Percentiles rank a stretch among this genome's conserved stretches.
These are phyloP conservation scores for Cyanoderma ruficeps DNA, from an alignment of 2,113 vertebrate species.

Conservation along the genomic window DNA sequence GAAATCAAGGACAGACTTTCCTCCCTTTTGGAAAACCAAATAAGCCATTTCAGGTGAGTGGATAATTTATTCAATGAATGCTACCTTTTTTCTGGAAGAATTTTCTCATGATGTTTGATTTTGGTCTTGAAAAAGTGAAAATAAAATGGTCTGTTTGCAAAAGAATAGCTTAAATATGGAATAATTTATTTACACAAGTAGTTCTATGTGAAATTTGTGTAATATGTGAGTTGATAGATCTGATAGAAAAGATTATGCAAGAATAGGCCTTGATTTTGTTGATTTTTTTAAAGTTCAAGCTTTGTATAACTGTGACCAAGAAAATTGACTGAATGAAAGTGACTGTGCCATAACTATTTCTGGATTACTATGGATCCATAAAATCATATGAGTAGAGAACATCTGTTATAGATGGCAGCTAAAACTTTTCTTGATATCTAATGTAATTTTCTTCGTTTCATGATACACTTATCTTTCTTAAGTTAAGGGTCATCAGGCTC, in stretches of 20 bases:
- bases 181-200: neutral
- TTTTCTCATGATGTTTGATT: neutral
- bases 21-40: constrained; percentile 90
- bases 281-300: neutral
- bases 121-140: neutral
- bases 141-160: neutral
- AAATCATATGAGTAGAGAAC: neutral
- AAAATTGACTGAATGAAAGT: neutral
- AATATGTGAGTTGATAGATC: neutral
- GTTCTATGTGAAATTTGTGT: neutral
- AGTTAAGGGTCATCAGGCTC: neutral
- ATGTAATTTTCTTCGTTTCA: neutral
- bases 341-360: neutral
- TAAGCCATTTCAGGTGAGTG: constrained; percentile 92
- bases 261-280: neutral
- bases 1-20: constrained; percentile 87
- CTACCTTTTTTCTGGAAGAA: neutral
- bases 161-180: neutral
- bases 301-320: neutral
- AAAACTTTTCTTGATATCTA: neutral
- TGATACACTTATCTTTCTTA: neutral
- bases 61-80: neutral
- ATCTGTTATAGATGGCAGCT: neutral
- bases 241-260: neutral
- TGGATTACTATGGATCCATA: neutral